Percentiles rank a stretch among this genome's conserved stretches.
These are phyloP conservation scores for Maconellicoccus hirsutus DNA, from an alignment of 1,140 invertebrate genomes.

Conservation along the genomic window DNA sequence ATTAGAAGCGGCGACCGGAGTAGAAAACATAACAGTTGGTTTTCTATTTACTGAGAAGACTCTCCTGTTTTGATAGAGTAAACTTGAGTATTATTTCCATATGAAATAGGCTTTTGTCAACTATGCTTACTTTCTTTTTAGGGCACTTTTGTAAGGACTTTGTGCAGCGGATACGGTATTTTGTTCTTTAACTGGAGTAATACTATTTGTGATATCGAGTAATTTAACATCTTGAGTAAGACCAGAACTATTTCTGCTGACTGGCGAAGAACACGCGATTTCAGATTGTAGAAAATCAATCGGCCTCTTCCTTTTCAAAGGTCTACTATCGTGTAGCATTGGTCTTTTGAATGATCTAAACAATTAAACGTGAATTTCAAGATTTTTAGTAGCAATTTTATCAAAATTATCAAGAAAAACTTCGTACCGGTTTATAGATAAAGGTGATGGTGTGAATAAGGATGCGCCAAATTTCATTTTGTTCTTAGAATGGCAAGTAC, in stretches of 20 bases:
- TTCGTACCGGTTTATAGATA: slow-evolving; percentile 25
- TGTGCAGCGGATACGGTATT: background rate
- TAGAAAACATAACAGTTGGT: slow-evolving; percentile 13
- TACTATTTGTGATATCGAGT: slow-evolving; percentile 37
- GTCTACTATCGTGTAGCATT: background rate
- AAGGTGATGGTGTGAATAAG: slow-evolving; percentile 25
- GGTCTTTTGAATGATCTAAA: background rate
- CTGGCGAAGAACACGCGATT: background rate
- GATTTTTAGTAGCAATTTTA: too few relatives aligned
- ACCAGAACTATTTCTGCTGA: slow-evolving; percentile 37
- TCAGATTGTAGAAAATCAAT: background rate
- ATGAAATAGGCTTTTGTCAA: too few relatives aligned
- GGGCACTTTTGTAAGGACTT: slow-evolving; percentile 29
- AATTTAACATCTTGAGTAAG: slow-evolving; percentile 55
- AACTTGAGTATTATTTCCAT: background rate
- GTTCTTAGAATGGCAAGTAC: slow-evolving; percentile 13
- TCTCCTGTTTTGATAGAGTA: background rate
- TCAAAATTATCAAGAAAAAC: slow-evolving; percentile 16
- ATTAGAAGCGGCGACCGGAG: background rate
- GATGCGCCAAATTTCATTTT: background rate
- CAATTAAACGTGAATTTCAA: too few relatives aligned
- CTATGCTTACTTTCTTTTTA: slow-evolving; percentile 29
- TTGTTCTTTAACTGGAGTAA: slow-evolving; percentile 32
- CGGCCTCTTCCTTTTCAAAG: background rate
- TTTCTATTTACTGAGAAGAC: background rate